Percentiles rank a stretch among this genome's conserved stretches.
These are phyloP conservation scores for Odiellus spinosus DNA, from an alignment of 2,888 invertebrate species.

Conservation along the genomic window DNA sequence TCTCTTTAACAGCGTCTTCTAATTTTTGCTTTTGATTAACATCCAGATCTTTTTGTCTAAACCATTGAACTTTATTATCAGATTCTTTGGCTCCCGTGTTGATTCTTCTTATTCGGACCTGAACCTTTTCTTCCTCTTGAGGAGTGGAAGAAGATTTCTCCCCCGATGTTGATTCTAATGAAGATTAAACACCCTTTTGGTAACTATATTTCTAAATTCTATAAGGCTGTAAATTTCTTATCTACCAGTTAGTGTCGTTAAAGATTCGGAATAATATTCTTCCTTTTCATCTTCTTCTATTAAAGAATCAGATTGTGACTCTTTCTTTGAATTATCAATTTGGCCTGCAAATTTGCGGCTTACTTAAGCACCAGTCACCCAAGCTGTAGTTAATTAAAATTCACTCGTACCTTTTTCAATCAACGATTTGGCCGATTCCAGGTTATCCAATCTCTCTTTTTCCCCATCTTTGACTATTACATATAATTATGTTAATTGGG, in stretches of 20 bases:
- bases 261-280: slow-evolving; percentile 8
- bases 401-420: background rate
- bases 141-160: slow-evolving; percentile 22
- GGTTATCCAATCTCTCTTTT: background rate
- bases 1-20: slow-evolving; percentile 25
- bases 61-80: slow-evolving; percentile 3
- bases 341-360: no score
- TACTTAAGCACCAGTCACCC: no score
- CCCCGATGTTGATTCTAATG: slow-evolving; percentile 1
- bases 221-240: no score
- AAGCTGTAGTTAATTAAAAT: no score
- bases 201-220: no score
- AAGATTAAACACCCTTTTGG: no score
- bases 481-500: background rate
- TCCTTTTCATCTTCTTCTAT: slow-evolving; percentile 19
- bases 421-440: background rate
- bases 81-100: slow-evolving; percentile 3
- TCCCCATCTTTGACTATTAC: background rate
- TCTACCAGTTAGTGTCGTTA: no score
- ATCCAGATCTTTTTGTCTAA: slow-evolving; percentile 8
- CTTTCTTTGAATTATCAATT: background rate
- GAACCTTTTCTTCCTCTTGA: slow-evolving; percentile 10
- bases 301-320: background rate
- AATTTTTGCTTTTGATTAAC: slow-evolving; percentile 22
- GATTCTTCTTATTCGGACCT: slow-evolving; percentile 9